Percentiles rank a stretch among this genome's conserved stretches.
These are phyloP conservation scores for Nothocercus nigrocapillus DNA, from an alignment of 2,113 vertebrate species.

Conservation along the genomic window DNA sequence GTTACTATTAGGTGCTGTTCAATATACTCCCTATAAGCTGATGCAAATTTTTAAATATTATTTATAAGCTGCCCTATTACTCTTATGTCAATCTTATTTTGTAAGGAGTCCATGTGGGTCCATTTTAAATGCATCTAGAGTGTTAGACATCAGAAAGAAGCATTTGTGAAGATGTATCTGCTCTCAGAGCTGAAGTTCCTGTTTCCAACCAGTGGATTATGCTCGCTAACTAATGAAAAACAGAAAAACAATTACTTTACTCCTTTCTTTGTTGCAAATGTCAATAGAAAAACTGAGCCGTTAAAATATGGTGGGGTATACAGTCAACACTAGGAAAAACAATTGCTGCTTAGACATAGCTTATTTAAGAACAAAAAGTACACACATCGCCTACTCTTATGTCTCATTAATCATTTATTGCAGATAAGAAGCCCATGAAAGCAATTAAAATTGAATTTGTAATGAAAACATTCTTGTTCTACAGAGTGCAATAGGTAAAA, in stretches of 20 bases:
- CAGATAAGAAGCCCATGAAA: background rate
- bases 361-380: background rate
- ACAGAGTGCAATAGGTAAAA: background rate
- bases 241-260: background rate
- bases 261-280: background rate
- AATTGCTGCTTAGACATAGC: background rate
- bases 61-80: background rate
- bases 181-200: background rate
- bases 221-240: background rate
- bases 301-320: background rate
- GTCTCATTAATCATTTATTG: conserved; percentile 5
- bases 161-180: background rate
- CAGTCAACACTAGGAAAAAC: background rate
- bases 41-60: background rate
- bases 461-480: background rate
- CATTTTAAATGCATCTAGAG: background rate
- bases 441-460: conserved; percentile 23
- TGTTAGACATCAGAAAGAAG: background rate
- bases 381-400: background rate
- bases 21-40: background rate
- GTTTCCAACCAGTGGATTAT: background rate
- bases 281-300: background rate
- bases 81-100: background rate
- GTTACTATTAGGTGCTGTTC: background rate
- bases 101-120: background rate